Base-by-base conservation (phyloP, 2,888 invertebrate species). In the Morpho achilles region DNA sequence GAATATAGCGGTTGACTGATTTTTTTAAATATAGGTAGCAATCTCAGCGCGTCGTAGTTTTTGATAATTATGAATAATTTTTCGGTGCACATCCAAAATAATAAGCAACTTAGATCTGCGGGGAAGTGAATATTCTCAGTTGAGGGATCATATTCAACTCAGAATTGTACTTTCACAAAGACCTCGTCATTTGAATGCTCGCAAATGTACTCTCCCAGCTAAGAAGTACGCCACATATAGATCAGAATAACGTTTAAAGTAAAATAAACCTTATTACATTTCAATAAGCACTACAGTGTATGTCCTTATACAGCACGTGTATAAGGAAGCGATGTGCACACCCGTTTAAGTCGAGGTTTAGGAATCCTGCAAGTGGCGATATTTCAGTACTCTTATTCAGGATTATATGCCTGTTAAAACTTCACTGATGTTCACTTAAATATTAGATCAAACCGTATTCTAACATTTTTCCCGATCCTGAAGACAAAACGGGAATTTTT, bases 341-440 rank as follows among this genome's bases (percentile, higher is more conserved):
- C 48, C 56, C 68, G 74, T 73, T 66, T 68, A 68, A 70, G 75
- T 72, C 71, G 70, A 72, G 72, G 72, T 71, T 74, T 73, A 74
- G 74, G 73, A 72, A 74, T 83, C 73, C 85, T 84, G 85, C 80
- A 82, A 85, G 82, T 81, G 83, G 85, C 78, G 78, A 85, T 82
- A 84, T 73, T 71, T 72, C 67, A 69, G 67, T 32, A 39, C 44
- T 57, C 73, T 71, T 75, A 71, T 71, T 68, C 71, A 71, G 32
- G 32, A 32, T 32, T 32, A 32, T 32, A 32, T 32, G 32, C 32
- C 72, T 76, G 79, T 79, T 79, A 79, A 77, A 22, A 53, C 42
- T 46, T 52, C 51, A 32, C 10, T 55, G 7, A 9, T 42, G 23
- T 61, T 52, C 44, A 56, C 46, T 8, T 39, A 16, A 10, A 45